Evolutionary conservation across 2,888 invertebrate genomes (phyloP), one percentile per base, ranked within the genome.

Genomic region (Dasysyrphus tricinctus): DNA sequence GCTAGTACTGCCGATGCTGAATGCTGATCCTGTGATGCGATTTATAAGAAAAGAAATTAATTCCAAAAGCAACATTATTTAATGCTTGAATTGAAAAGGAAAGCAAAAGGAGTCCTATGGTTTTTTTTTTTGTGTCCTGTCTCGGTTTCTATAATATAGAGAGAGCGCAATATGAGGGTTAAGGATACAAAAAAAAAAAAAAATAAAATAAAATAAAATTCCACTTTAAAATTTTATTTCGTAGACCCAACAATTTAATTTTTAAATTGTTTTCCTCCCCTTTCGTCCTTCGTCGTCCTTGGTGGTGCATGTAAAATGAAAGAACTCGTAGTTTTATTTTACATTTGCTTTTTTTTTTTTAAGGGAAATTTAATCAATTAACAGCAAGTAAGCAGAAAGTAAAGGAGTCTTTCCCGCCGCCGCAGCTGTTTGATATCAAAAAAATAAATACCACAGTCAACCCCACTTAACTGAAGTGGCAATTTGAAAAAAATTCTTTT

Each of bases 301-400:
- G 6, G 39, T 24, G 54, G 32, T 29, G 51, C 51, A 54, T 29
- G 61, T 69, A 75, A 24, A 24, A 72, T 67, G 42, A 37, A 39
- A 42, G 69, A 57, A 54, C 54, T 42, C 11, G 54, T 16, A 19
- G n/a, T 37, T 57, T 12, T 37, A 37, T 34, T 42, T 67, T 29
- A 32, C 44, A 63, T 44, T 16, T 49, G 24, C 54, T 65, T 67
- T 54, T 37, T 54, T n/a, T 49, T 37, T 63, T 65, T 67, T 44
- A 69, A 67, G 74, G 80, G 51, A 81, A 85, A 85, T 80, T 85
- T 85, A 81, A 85, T 85, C 80, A 85, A 85, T 85, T 85, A 85
- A 78, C 73, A 81, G 37, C 56, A 39, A 65, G 65, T 72, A 76
- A 70, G 69, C 77, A 42, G 44, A 14, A 47, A 54, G 49, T 61